Evolutionary conservation across 53 echinoderm and acorn worm species (phyloP), one percentile per base, ranked within the genome.

Genomic region (Henricia sp.): DNA sequence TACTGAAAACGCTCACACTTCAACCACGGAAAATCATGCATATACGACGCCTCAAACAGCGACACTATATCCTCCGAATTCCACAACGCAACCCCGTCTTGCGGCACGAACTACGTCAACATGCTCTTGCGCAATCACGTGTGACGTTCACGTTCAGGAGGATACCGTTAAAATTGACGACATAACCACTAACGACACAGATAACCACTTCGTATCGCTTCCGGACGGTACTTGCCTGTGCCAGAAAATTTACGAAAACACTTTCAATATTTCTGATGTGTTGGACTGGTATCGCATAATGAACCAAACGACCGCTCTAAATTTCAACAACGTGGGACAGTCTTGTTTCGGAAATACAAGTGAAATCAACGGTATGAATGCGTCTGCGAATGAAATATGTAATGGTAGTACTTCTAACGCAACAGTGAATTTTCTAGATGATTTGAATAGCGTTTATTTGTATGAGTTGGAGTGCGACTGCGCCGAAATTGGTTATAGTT

Each of bases 381-480:
- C 9, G 11, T 34, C 24, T 28, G 41, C 41, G 28, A 40, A 37
- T 16, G 27, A 73, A 54, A 36, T 12, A 25, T 33, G 36, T 26
- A 23, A 37, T n/a, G 69, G 57, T 55, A 17, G 41, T 13, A 70
- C 29, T 12, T 34, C 38, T 36, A 34, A 52, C 42, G 29, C 13
- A 68, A 24, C 28, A 25, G 1, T 54, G 39, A 68, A 70, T 53
- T 38, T 84, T 27, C 55, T 71, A 32, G 60, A 70, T 27, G 16
- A 42, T 27, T 9, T 36, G 1, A 12, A 21, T 39, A 68, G 21
- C 33, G 30, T 37, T 20, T 68, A 32, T 63, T 34, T 56, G 0
- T 91, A 88, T 52, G 17, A 68, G 50, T 52, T 91, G 12, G 35
- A 84, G 17, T 91, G 91, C 56, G 84, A 91, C 67, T 91, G 91